phyloP scores from a whole-genome alignment of 2,113 vertebrate genomes.

The Thinocorus orbignyianus region DNA sequence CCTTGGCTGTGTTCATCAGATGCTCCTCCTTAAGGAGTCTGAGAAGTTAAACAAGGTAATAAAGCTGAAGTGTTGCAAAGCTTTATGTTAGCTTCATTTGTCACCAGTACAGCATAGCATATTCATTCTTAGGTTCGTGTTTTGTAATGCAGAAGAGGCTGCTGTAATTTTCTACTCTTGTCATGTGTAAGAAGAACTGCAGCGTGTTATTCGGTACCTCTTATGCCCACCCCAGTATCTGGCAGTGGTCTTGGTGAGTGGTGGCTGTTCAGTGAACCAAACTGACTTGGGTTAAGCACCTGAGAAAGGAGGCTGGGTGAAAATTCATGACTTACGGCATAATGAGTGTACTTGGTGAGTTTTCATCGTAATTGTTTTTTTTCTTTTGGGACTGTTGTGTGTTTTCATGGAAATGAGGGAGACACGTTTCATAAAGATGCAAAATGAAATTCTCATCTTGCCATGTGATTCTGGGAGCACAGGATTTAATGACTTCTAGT shows the following conservation, averaged over 20 bases:
- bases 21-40: not conserved
- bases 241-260: not conserved
- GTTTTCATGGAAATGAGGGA: constrained; percentile 28
- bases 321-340: not conserved
- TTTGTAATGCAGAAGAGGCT: not conserved
- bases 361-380: not conserved
- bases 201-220: not conserved
- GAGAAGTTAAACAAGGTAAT: not conserved
- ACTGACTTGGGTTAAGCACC: not conserved
- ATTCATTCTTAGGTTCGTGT: not conserved
- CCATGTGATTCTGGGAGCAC: not conserved
- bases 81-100: not conserved
- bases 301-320: not conserved
- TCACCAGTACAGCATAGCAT: not conserved
- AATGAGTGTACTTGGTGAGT: not conserved
- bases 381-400: not conserved
- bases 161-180: not conserved
- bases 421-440: not conserved
- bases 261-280: not conserved
- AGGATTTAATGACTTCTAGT: not conserved
- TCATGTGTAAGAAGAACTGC: not conserved
- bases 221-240: not conserved
- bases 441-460: not conserved
- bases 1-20: not conserved
- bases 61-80: not conserved